These are phyloP conservation scores for Ricordea florida DNA, from an alignment of 92 coral and sea anemone genomes.

Conservation along the genomic window DNA sequence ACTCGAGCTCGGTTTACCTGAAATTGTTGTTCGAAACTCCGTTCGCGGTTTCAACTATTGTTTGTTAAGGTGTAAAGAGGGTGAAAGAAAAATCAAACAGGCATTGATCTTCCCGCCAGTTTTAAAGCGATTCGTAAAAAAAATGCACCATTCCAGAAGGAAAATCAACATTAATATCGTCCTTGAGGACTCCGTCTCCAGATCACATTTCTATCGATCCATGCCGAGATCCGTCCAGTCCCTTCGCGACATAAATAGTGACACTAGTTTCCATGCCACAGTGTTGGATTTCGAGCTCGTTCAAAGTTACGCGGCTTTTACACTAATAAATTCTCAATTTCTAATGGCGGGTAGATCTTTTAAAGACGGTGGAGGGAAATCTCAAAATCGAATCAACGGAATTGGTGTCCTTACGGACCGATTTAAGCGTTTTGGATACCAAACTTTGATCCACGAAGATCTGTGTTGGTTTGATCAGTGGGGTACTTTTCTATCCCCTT, in stretches of 20 bases:
- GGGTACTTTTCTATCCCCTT: constrained; percentile 74
- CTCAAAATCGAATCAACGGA: constrained; percentile 40
- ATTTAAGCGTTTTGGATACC: constrained; percentile 68
- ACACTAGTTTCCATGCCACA: constrained; percentile 61
- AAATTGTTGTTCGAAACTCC: constrained; percentile 53
- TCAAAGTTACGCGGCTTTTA: constrained; percentile 86
- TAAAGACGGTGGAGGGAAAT: background rate
- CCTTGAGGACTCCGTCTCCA: constrained; percentile 88
- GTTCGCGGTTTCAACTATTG: constrained; percentile 72
- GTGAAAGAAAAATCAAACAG: constrained; percentile 42
- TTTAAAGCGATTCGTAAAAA: constrained; percentile 26
- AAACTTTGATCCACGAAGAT: constrained; percentile 86
- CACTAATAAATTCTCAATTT: constrained; percentile 62
- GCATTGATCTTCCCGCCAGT: constrained; percentile 85
- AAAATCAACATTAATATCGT: constrained; percentile 77
- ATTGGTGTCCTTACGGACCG: constrained; percentile 37
- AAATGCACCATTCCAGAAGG: background rate
- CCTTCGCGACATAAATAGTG: constrained; percentile 61
- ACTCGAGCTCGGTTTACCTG: constrained; percentile 60
- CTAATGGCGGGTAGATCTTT: constrained; percentile 70
- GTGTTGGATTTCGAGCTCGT: constrained; percentile 84
- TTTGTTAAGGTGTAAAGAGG: constrained; percentile 60
- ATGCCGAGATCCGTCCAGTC: constrained; percentile 75
- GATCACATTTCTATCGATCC: constrained; percentile 84
- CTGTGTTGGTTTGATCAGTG: constrained; percentile 86